A percentile compares a stretch with the other conserved stretches of the same genome.
phyloP scores from a whole-genome alignment of 2,888 invertebrate species.

The Stictocephala bisonia region DNA sequence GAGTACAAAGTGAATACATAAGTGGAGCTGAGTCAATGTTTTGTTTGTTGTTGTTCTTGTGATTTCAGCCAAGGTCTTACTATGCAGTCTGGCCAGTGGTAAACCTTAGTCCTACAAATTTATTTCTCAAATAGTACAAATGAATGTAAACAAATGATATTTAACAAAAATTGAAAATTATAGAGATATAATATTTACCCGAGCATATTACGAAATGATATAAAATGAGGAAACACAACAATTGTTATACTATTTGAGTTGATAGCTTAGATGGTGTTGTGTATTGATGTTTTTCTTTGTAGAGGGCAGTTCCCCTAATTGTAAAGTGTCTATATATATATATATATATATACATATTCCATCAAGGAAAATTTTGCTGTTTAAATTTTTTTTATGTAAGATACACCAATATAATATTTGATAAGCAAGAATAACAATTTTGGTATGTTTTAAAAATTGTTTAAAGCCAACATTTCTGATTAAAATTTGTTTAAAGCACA shows the following conservation, averaged over 20 bases:
- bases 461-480: too few species aligned
- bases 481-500: too few species aligned
- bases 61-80: constrained; percentile 19
- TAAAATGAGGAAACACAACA: constrained; percentile 31
- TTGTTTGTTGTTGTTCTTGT: constrained; percentile 30
- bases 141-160: constrained; percentile 47
- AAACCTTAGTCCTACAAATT: constrained; percentile 42
- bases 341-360: too few species aligned
- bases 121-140: constrained; percentile 47
- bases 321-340: too few species aligned
- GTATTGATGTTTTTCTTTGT: constrained; percentile 26
- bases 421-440: too few species aligned
- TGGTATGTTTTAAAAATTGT: too few species aligned
- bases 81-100: constrained; percentile 34
- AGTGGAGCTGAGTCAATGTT: constrained; percentile 15
- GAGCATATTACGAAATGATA: constrained; percentile 36
- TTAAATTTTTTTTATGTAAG: too few species aligned
- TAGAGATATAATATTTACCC: constrained; percentile 42
- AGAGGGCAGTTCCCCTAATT: not conserved
- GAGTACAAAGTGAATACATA: constrained; percentile 27
- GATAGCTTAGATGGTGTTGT: constrained; percentile 31
- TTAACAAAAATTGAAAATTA: constrained; percentile 41
- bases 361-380: not conserved
- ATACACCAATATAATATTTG: too few species aligned
- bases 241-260: constrained; percentile 32